Percentiles rank a stretch among this genome's conserved stretches.
These are phyloP conservation scores for Orthosia gracilis DNA, from an alignment of 2,888 invertebrate genomes.

Conservation along the genomic window DNA sequence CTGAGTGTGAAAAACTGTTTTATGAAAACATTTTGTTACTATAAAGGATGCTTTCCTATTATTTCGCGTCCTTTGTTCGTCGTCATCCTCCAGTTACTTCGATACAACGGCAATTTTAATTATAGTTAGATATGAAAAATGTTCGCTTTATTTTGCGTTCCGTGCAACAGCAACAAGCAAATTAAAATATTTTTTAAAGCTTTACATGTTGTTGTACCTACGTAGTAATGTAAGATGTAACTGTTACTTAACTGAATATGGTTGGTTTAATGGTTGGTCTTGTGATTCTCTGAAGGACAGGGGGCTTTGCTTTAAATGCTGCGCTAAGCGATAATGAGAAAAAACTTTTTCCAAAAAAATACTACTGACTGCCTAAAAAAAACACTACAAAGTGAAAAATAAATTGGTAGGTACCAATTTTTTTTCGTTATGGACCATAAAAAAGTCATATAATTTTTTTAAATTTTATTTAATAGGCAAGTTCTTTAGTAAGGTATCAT, in stretches of 20 bases:
- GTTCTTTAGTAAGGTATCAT: no score
- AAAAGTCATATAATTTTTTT: no score
- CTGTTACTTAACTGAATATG: not conserved
- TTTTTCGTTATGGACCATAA: no score
- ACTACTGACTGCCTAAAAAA: no score
- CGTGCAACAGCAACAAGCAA: not conserved
- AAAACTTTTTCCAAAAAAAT: no score
- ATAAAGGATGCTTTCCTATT: constrained; percentile 48
- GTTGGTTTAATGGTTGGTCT: no score
- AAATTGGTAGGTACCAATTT: no score
- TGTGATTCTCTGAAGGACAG: not conserved
- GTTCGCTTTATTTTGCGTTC: constrained; percentile 11
- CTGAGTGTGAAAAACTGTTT: constrained; percentile 58
- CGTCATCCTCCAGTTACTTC: constrained; percentile 18
- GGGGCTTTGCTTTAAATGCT: not conserved
- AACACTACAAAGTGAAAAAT: no score
- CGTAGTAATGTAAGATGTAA: not conserved
- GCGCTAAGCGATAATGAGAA: not conserved
- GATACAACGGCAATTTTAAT: constrained; percentile 44
- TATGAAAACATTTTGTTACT: constrained; percentile 58
- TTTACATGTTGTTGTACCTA: not conserved
- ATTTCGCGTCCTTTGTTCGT: constrained; percentile 48
- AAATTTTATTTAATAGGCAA: no score
- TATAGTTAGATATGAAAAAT: constrained; percentile 9
- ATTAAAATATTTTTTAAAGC: not conserved